Base-by-base conservation (phyloP, 2,888 invertebrate genomes). In the Shargacucullia verbasci region DNA sequence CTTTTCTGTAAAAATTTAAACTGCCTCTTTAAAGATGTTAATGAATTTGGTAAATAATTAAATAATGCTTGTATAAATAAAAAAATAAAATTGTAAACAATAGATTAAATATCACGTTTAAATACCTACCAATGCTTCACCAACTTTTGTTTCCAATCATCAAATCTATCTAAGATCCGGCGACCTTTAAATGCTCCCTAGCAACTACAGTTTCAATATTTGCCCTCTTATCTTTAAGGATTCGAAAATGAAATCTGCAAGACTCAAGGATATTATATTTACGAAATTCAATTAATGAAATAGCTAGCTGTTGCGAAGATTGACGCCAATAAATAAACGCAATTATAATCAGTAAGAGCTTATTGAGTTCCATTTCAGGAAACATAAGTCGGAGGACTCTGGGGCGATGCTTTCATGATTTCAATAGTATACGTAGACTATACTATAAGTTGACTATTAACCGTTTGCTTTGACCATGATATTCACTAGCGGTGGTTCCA, bases 251-350 rank as follows among this genome's bases (percentile, higher is more conserved):
- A 45, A 59, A 38, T 57, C 29, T 47, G 11, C 8, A 37, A 25
- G 13, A 33, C 43, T 20, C 38, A 6, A 37, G 46, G 48, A 57
- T 39, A 38, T 37, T 39, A 48, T 62, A 50, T 59, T 62, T 35
- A 48, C 34, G 52, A 46, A 57, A 65, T 44, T 53, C 14, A 53
- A 59, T 69, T 56, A 43, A 15, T 34, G 9, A 57, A 54, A 53
- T 45, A 44, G 29, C 25, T 45, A 40, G 31, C 34, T 56, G 50
- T 41, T 40, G 56, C 34, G 48, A 59, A 53, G 48, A 57, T 66
- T 61, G 62, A 57, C 66, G 53, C 31, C 44, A 63, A 63, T 46
- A 34, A 54, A 66, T 66, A 59, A 73, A 70, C 44, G 47, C 20
- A 66, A 73, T 63, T 70, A 68, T 57, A 37, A 69, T 59, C 43